Conservation (phyloP, 1,140 invertebrate genomes). For the Hyposmocoma kahamanoa region DNA sequence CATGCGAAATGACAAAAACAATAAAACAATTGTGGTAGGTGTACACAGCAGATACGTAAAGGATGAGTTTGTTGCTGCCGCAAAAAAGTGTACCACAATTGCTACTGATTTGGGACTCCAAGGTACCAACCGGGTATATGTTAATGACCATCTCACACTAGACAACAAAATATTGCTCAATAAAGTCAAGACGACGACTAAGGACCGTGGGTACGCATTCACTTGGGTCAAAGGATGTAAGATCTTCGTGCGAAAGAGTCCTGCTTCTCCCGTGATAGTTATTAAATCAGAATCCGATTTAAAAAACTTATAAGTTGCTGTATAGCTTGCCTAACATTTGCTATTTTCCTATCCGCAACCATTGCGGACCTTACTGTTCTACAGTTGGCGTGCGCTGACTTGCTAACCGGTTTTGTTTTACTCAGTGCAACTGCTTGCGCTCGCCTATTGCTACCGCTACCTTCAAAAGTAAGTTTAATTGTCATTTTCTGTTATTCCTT, state of each 20-base stretch:
- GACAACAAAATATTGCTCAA: slow-evolving; percentile 20
- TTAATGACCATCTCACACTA: slow-evolving; percentile 23
- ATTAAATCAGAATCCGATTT: slow-evolving; percentile 21
- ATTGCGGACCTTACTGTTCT: too few species aligned
- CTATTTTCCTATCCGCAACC: too few species aligned
- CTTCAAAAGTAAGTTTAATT: too few species aligned
- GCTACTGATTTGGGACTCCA: slow-evolving; percentile 6
- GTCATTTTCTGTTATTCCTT: too few species aligned
- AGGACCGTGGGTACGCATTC: slow-evolving; percentile 19
- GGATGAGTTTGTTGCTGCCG: slow-evolving; percentile 17
- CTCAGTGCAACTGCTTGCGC: too few species aligned
- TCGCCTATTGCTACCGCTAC: too few species aligned
- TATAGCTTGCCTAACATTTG: too few species aligned
- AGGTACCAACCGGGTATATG: slow-evolving; percentile 3
- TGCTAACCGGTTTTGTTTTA: too few species aligned
- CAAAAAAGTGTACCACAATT: slow-evolving; percentile 10
- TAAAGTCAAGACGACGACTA: slow-evolving; percentile 16
- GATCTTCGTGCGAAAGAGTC: slow-evolving; percentile 24
- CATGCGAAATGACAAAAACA: background rate
- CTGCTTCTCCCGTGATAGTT: slow-evolving; percentile 17
- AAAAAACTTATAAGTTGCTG: too few species aligned
- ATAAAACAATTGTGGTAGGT: slow-evolving; percentile 18
- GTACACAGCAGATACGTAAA: slow-evolving; percentile 21
- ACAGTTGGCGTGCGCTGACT: too few species aligned
- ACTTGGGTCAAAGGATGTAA: slow-evolving; percentile 25